Base-by-base conservation (phyloP, 2,113 vertebrate species). In the Phyllostomus hastatus region DNA sequence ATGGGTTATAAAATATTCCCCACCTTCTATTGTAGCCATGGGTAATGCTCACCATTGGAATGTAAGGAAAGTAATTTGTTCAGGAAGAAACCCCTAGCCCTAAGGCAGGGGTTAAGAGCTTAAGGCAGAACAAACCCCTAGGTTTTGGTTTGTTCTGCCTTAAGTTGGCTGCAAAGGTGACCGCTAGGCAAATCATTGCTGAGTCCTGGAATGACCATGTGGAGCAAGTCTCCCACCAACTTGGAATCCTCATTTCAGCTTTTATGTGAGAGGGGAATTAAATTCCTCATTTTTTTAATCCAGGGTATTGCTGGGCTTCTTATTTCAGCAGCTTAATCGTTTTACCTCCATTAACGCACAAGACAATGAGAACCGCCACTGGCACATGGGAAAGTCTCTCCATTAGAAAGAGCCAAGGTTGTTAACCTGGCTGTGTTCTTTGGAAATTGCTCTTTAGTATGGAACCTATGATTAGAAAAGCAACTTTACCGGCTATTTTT, bases 401-500 rank as follows among this genome's bases (percentile, higher is more conserved):
- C 95, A 95, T 75, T 81, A 97, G 72, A 10, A 0, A 97, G 87
- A 59, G 72, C 92, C 94, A 96, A 97, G 89, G 46, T 50, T 87
- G 46, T 95, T 98, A 95, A 95, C 57, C 76, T 97, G 94, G 92
- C 41, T 89, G 70, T 92, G 81, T 43, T 88, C 70, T 94, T 52
- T 31, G 54, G 43, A 97, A 78, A 43, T 92, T 38, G 81, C 57
- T 85, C 88, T 89, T 98, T 96, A 97, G 35, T 94, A 97, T 5
- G 97, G 97, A 97, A 66, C 0, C 94, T 97, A 83, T 97, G 76
- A 96, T 96, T 97, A 79, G 54, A 94, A 96, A 97, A 96, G 17
- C 61, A 94, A 96, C 38, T 90, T 97, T 88, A 94, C 52, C 97
- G 98, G 66, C 78, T 96, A 96, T 96, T 87, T 97, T 81, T 95